Conservation (phyloP, 2,113 vertebrate genomes). For the Cinclus cinclus region DNA sequence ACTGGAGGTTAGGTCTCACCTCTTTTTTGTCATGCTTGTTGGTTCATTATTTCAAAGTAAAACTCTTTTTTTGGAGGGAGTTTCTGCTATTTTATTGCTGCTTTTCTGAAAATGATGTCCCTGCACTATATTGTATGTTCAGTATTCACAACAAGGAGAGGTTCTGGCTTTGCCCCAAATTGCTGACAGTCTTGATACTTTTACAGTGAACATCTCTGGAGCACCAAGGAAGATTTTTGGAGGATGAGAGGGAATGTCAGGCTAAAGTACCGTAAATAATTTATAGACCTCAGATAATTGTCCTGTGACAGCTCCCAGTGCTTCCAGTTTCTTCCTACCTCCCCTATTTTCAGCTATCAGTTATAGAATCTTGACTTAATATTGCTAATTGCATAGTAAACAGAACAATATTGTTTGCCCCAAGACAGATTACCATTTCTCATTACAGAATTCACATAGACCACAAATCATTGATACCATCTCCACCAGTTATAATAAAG, state of each 20-base stretch:
- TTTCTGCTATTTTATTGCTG: background rate
- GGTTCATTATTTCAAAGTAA: background rate
- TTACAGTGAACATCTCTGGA: background rate
- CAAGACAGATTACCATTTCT: slow-evolving; percentile 60
- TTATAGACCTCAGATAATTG: background rate
- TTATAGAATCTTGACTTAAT: slow-evolving; percentile 43
- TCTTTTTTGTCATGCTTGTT: background rate
- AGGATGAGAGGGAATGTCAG: slow-evolving; percentile 11
- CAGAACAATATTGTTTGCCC: slow-evolving; percentile 63
- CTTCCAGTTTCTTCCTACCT: slow-evolving; percentile 39
- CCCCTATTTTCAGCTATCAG: background rate
- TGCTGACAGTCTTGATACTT: background rate
- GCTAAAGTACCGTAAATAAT: slow-evolving; percentile 32
- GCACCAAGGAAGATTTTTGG: background rate
- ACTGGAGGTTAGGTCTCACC: background rate
- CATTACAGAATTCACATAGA: slow-evolving; percentile 43
- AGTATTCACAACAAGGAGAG: background rate
- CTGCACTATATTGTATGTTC: background rate
- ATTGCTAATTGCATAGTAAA: slow-evolving; percentile 56
- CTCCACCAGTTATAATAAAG: slow-evolving; percentile 34
- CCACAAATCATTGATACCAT: slow-evolving; percentile 54
- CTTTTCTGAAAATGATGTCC: background rate
- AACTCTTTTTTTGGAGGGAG: background rate
- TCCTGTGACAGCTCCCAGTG: slow-evolving; percentile 43
- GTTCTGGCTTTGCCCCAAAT: slow-evolving; percentile 21